These are phyloP conservation scores for Leptocoma aspasia DNA, from an alignment of 2,113 vertebrate species.

Conservation along the genomic window DNA sequence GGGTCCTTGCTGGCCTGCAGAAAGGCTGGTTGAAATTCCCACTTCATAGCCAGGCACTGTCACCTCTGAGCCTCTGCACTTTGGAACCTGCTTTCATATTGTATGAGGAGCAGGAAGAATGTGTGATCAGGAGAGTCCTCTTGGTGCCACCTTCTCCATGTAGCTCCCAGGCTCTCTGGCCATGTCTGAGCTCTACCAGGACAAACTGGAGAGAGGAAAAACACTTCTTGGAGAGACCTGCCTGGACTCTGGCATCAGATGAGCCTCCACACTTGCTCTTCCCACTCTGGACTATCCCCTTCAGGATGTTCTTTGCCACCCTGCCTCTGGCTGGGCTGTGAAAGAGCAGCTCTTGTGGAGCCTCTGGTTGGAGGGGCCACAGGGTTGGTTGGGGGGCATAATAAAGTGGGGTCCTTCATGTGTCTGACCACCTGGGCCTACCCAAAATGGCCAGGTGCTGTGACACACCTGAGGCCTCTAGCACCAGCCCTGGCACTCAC, in stretches of 20 bases:
- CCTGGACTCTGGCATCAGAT: not conserved
- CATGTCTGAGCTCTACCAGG: not conserved
- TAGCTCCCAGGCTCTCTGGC: not conserved
- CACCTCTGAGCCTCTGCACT: not conserved
- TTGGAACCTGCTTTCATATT: not conserved
- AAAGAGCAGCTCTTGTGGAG: not conserved
- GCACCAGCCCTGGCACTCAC: not conserved
- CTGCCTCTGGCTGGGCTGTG: not conserved
- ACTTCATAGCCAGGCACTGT: not conserved
- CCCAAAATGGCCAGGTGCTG: not conserved
- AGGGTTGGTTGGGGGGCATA: not conserved
- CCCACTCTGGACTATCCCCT: not conserved
- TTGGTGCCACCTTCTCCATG: not conserved
- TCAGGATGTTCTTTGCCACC: not conserved
- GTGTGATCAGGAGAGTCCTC: not conserved
- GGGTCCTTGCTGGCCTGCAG: not conserved
- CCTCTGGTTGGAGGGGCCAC: rapidly evolving
- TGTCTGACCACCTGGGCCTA: not conserved
- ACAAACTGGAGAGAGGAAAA: not conserved
- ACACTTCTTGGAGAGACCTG: not conserved
- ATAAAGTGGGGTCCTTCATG: not conserved
- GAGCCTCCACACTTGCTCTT: not conserved
- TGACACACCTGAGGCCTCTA: not conserved
- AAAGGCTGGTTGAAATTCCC: not conserved
- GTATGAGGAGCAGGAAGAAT: not conserved